These are phyloP conservation scores for Arctia plantaginis DNA, from an alignment of 2,888 invertebrate species.

Conservation along the genomic window DNA sequence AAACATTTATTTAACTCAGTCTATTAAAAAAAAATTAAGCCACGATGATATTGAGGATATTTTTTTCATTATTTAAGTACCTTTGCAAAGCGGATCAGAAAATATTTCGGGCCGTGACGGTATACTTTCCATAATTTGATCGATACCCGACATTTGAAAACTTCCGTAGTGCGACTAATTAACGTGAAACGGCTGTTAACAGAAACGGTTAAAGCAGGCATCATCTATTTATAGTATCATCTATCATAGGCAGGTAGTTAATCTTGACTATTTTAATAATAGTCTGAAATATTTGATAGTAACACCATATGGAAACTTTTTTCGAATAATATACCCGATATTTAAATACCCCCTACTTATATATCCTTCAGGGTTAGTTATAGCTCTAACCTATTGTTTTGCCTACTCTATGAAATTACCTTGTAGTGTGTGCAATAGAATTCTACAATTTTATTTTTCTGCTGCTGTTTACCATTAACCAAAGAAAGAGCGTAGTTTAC, in stretches of 20 bases:
- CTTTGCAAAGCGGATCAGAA: background rate
- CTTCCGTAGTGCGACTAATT: background rate
- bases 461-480: background rate
- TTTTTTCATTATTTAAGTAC: background rate
- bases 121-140: conserved; percentile 2
- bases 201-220: background rate
- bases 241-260: background rate
- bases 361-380: no score
- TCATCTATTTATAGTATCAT: background rate
- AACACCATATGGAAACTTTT: background rate
- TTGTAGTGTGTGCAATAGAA: background rate
- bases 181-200: background rate
- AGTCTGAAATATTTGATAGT: background rate
- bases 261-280: background rate
- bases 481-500: background rate
- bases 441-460: background rate
- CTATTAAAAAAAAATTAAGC: background rate
- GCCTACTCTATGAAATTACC: background rate
- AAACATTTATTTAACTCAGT: background rate
- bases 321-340: no score
- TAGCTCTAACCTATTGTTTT: no score
- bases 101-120: background rate
- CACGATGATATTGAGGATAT: background rate
- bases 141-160: conserved; percentile 1
- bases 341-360: no score